Conservation (phyloP, 1,140 invertebrate genomes). For the Drosophila seguyi region DNA sequence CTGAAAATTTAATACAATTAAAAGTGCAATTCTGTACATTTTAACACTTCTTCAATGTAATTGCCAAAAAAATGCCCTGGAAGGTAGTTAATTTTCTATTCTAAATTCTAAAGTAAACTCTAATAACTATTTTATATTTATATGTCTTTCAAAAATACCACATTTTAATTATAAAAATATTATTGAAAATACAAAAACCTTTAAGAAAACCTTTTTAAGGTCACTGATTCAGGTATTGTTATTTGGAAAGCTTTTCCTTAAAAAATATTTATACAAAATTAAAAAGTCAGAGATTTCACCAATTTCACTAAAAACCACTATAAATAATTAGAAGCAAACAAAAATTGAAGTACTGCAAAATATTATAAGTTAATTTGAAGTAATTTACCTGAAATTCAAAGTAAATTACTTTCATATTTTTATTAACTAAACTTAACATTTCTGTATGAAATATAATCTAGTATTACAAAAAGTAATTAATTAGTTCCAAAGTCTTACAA, state of each 20-base stretch:
- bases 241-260: background rate
- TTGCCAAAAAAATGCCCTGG: too few relatives aligned
- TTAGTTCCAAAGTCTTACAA: too few relatives aligned
- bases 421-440: background rate
- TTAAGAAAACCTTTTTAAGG: background rate
- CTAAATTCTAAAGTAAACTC: background rate
- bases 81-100: too few relatives aligned
- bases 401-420: too few relatives aligned
- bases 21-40: background rate
- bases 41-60: background rate
- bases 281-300: background rate
- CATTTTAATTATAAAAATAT: background rate
- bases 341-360: background rate
- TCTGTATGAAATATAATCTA: background rate
- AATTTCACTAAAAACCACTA: background rate
- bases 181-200: too few relatives aligned
- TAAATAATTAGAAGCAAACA: background rate
- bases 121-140: background rate
- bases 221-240: accelerated
- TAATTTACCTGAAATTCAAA: background rate
- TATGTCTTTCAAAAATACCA: background rate
- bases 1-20: background rate
- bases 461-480: too few relatives aligned
- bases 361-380: background rate
- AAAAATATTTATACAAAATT: background rate